A percentile compares a stretch with the other conserved stretches of the same genome.
phyloP scores from a whole-genome alignment of 1,140 invertebrate species.

The Tetragnatha versicolor region DNA sequence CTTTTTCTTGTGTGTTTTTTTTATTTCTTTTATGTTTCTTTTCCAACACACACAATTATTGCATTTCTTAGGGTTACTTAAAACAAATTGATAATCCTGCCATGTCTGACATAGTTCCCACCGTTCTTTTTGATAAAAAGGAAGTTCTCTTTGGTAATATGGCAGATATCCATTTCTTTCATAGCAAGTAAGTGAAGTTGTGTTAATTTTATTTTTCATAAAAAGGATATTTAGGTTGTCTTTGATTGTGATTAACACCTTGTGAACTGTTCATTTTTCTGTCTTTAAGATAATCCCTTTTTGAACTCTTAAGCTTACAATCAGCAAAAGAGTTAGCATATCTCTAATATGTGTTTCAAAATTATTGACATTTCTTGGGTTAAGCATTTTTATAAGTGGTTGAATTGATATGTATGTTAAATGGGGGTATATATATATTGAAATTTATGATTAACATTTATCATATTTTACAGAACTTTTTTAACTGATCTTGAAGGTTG shows the following conservation, averaged over 20 bases:
- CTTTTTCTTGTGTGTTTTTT: neutral
- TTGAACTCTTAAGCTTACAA: no score
- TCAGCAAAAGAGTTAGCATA: no score
- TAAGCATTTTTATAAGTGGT: no score
- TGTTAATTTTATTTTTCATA: neutral
- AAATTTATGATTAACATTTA: neutral
- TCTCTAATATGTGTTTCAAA: no score
- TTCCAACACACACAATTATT: no score
- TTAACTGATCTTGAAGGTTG: conserved; percentile 89
- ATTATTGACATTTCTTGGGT: no score
- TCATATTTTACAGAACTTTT: conserved; percentile 72
- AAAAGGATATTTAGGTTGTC: neutral
- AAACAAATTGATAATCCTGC: conserved; percentile 63
- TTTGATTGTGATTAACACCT: neutral
- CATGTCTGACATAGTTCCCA: conserved; percentile 56
- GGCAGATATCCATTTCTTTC: conserved; percentile 85
- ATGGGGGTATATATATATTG: neutral
- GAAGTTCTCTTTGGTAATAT: conserved; percentile 88
- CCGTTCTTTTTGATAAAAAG: conserved; percentile 74
- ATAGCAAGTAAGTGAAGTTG: conserved; percentile 72
- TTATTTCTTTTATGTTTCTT: neutral
- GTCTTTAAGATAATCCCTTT: no score
- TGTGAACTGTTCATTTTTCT: neutral
- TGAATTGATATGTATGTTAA: no score
- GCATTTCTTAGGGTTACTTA: conserved; percentile 78